A percentile compares a stretch with the other conserved stretches of the same genome.
phyloP scores from a whole-genome alignment of 2,797 vertebrate genomes.

The Oreochromis grahami region DNA sequence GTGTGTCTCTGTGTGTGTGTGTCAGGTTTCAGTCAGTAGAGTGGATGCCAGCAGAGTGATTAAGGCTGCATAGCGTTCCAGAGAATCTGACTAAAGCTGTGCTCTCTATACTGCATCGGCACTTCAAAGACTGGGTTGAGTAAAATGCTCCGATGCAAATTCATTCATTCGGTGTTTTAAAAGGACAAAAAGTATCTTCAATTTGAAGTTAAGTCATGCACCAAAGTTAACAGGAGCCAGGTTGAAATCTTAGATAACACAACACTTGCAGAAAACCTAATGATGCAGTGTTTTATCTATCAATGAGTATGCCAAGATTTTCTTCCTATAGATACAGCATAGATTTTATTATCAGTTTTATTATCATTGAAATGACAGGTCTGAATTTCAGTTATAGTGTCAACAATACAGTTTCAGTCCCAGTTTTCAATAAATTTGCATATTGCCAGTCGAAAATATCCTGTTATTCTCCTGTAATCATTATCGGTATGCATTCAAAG shows the following conservation, averaged over 20 bases:
- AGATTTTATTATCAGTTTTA: not conserved
- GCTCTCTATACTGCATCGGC: slow-evolving; percentile 15
- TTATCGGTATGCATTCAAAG: slow-evolving; percentile 46
- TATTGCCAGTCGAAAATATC: not conserved
- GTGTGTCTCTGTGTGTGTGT: slow-evolving; percentile 12
- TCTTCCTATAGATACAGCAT: not conserved
- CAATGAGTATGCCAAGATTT: not conserved
- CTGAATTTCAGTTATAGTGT: not conserved
- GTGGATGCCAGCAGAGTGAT: slow-evolving; percentile 50
- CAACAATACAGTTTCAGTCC: not conserved
- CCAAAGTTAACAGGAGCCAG: not conserved
- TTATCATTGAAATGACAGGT: not conserved
- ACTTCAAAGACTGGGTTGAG: slow-evolving; percentile 40
- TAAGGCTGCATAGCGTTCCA: slow-evolving; percentile 41
- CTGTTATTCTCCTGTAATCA: slow-evolving; percentile 18
- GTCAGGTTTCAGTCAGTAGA: slow-evolving; percentile 55
- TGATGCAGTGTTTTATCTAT: not conserved
- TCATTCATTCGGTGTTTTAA: not conserved
- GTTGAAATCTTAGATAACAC: not conserved
- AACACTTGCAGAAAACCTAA: not conserved
- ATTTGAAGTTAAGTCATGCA: not conserved
- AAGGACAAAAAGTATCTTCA: not conserved
- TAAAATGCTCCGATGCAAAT: slow-evolving; percentile 5
- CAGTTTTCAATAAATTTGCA: not conserved
- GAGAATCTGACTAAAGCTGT: slow-evolving; percentile 45